Base-by-base conservation (phyloP, 2,113 vertebrate genomes). In the Pachypanchax playfairii region DNA sequence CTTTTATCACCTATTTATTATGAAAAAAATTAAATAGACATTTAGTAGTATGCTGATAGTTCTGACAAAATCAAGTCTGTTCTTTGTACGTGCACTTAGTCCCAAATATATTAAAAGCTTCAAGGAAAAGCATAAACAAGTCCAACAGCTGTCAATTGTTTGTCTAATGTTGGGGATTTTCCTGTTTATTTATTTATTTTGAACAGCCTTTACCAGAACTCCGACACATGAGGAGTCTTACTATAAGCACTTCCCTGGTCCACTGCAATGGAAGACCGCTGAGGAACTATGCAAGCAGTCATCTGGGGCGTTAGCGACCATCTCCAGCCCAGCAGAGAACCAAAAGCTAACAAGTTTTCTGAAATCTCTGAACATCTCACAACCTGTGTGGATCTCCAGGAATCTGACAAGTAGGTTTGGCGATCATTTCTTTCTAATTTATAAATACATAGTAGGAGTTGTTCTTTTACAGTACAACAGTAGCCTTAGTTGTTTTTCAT, bases 351-450 rank as follows among this genome's bases (percentile, higher is more conserved):
- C 64, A 41, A 71, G 9, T 44, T 90, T 89, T 67, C 79, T 93
- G 14, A 82, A 70, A 22, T 90, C 90, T 25, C 18, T 89, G 22
- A 90, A 91, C 59, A 84, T 92, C 75, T 86, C 85, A 39, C 76
- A 91, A 42, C 58, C 86, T 21, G 87, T 92, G 29, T 93, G 92
- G 92, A 87, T 92, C 55, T 85, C 72, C 71, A 77, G 60, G 54
- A 86, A 75, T 39, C 46, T 38, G 28, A 77, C 51, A 63, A 85
- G 92, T 91, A 83, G 70, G 87, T 87, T 44, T 8, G 47, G 4
- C 58, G 7, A 59, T 10, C 14, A 18, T 29, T 79, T 76, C 63
- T n/a, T 43, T 6, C 41, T 7, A 33, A 11, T 48, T 55, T 60
- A n/a, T 73, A 35, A 51, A 61, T 33, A 42, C 20, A 43, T 44